Evolutionary conservation across 2,797 vertebrate genomes (phyloP).

Genomic region (Pristis pectinata): DNA sequence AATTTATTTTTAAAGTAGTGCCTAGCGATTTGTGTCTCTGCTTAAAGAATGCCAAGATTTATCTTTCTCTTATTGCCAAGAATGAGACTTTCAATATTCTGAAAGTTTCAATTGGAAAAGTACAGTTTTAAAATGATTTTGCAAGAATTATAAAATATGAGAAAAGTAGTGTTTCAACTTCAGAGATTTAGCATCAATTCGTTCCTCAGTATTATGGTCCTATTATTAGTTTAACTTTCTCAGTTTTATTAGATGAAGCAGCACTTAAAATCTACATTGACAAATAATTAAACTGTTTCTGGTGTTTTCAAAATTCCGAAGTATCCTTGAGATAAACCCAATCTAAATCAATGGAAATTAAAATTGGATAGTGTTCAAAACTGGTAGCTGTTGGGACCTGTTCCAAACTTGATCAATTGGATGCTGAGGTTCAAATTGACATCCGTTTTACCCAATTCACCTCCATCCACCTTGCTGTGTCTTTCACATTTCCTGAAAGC

Average conservation of each 20-base stretch:
- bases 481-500: background rate
- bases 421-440: background rate
- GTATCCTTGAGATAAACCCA: background rate
- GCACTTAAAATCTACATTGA: background rate
- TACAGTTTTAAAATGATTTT: background rate
- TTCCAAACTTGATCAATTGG: background rate
- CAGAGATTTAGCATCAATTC: background rate
- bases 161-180: background rate
- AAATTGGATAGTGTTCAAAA: too few relatives aligned
- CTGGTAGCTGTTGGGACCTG: background rate
- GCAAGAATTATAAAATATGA: background rate
- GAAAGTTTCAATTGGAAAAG: background rate
- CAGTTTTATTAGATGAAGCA: background rate
- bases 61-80: background rate
- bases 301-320: background rate
- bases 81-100: background rate
- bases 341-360: background rate
- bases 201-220: background rate
- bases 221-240: background rate
- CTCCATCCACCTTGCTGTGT: too few relatives aligned
- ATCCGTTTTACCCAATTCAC: background rate
- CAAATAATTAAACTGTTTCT: background rate
- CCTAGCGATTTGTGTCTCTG: background rate
- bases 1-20: slow-evolving; percentile 27
- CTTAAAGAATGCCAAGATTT: background rate